phyloP scores from a whole-genome alignment of 2,113 vertebrate species.

The Rhynchopsitta pachyrhyncha region DNA sequence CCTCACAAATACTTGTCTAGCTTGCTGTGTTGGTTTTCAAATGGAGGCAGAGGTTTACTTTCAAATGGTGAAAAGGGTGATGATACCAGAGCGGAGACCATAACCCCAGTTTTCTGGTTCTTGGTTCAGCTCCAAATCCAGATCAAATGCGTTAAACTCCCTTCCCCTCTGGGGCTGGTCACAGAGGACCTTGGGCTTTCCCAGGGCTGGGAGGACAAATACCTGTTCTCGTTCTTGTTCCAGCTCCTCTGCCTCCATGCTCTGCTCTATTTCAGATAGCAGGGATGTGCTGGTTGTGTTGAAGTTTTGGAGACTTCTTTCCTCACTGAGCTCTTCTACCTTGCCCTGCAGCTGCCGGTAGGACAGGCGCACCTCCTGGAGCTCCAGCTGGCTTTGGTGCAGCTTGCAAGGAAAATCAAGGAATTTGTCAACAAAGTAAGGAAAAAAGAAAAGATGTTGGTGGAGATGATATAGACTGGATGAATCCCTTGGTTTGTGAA shows the following conservation, averaged over 20 bases:
- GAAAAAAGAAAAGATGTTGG: not conserved
- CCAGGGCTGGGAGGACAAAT: not conserved
- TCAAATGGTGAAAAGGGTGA: not conserved
- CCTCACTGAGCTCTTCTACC: conserved; percentile 89
- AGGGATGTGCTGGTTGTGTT: conserved; percentile 87
- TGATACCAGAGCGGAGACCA: not conserved
- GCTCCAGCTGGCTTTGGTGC: conserved; percentile 90
- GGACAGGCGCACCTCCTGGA: conserved; percentile 90
- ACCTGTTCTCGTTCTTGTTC: conserved; percentile 98
- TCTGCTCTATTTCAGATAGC: conserved; percentile 96
- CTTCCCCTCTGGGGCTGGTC: not conserved
- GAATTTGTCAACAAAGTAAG: not conserved
- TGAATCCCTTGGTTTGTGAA: not conserved
- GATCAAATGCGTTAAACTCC: not conserved
- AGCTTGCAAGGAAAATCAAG: conserved; percentile 74
- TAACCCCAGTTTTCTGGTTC: not conserved
- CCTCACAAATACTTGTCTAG: not conserved
- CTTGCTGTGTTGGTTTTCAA: not conserved
- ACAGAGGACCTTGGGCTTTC: not conserved
- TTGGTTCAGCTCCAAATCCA: not conserved
- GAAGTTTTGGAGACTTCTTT: conserved; percentile 86
- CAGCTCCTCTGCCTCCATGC: conserved; percentile 97
- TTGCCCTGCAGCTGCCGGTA: conserved; percentile 86
- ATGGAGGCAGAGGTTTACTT: not conserved
- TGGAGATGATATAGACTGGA: not conserved